A percentile compares a stretch with the other conserved stretches of the same genome.
Evolutionary conservation across 37 sponge, comb jelly and placozoan species (phyloP).

Genomic region (Crambe crambe): DNA sequence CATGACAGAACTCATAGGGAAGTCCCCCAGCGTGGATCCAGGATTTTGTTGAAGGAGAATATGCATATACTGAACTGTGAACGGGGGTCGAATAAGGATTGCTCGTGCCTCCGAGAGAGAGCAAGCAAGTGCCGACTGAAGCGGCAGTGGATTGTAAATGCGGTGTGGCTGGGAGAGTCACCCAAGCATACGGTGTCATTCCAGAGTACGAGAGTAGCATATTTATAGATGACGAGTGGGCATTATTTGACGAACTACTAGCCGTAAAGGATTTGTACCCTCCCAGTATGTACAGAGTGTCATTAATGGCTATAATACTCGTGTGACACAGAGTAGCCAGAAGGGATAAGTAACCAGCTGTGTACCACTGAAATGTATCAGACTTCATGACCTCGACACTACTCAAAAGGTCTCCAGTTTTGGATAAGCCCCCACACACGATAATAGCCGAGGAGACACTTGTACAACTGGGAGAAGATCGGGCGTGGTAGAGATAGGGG

Average conservation of each 20-base stretch:
- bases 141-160: conserved; percentile 28
- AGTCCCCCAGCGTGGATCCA: conserved; percentile 31
- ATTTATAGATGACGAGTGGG: conserved; percentile 13
- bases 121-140: conserved; percentile 11
- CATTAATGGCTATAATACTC: neutral
- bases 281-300: conserved; percentile 41
- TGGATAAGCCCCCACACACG: conserved; percentile 23
- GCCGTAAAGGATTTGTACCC: conserved; percentile 41
- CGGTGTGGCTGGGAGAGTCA: conserved; percentile 14
- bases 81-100: conserved; percentile 12
- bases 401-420: neutral
- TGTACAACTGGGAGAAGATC: conserved; percentile 12
- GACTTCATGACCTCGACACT: conserved; percentile 24
- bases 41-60: neutral
- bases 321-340: conserved; percentile 13
- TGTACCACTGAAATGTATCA: conserved; percentile 22
- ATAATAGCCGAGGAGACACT: conserved; percentile 1
- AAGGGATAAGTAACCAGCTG: conserved; percentile 5
- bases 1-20: conserved; percentile 32
- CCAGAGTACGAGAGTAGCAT: conserved; percentile 4
- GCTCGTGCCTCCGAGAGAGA: conserved; percentile 30
- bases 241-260: neutral
- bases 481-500: conserved; percentile 19
- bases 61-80: conserved; percentile 33
- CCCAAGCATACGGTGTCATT: conserved; percentile 12